Conservation (phyloP, 1,140 invertebrate genomes). For the Drosophila neocordata region DNA sequence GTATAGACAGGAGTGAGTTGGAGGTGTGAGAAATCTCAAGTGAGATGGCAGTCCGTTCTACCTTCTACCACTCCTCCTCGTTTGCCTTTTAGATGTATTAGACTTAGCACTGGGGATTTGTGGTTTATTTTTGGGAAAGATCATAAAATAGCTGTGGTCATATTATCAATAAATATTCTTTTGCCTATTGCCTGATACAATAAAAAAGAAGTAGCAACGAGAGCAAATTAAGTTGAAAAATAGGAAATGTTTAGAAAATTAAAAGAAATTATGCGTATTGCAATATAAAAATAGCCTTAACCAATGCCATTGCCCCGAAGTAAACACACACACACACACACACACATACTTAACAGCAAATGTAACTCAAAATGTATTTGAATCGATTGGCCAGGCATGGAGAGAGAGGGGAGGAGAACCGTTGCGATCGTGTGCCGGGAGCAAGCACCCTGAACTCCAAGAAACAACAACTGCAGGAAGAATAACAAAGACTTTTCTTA, state of each 20-base stretch:
- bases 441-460: constrained; percentile 19
- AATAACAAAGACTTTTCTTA: constrained; percentile 41
- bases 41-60: constrained; percentile 56
- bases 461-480: constrained; percentile 35
- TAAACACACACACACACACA: constrained; percentile 52
- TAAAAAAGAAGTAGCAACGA: constrained; percentile 66
- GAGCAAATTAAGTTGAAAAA: constrained; percentile 74
- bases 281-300: constrained; percentile 68
- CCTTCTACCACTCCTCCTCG: constrained; percentile 13
- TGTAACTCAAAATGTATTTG: constrained; percentile 33
- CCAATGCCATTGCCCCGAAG: constrained; percentile 44
- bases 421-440: constrained; percentile 52
- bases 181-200: constrained; percentile 48
- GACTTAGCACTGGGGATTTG: constrained; percentile 72
- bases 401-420: constrained; percentile 42
- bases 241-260: constrained; percentile 64
- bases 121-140: constrained; percentile 67
- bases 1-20: constrained; percentile 27
- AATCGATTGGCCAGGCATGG: constrained; percentile 10
- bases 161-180: constrained; percentile 74
- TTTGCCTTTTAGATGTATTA: constrained; percentile 31
- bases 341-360: constrained; percentile 5
- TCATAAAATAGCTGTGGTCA: constrained; percentile 78
- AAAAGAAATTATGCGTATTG: constrained; percentile 57
- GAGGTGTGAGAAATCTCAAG: constrained; percentile 76